Evolutionary conservation across 1,140 invertebrate species (phyloP).

Genomic region (Papilio polyxenes): DNA sequence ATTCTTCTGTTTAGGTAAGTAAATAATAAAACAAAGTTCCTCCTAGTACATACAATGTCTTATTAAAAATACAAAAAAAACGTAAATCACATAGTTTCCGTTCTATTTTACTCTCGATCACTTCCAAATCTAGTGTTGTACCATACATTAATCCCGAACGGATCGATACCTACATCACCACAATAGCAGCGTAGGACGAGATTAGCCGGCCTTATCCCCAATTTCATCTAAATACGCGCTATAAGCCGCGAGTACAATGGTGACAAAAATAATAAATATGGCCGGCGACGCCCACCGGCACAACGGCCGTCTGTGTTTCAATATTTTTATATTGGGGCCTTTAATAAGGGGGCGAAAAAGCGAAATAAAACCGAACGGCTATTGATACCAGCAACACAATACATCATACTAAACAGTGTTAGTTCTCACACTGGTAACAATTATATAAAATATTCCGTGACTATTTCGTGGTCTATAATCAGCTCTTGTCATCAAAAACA

Average conservation of each 20-base stretch:
- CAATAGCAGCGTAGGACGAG: conserved; percentile 61
- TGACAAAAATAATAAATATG: conserved; percentile 80
- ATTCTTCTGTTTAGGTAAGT: background rate
- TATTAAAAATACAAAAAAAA: background rate
- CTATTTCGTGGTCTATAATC: background rate
- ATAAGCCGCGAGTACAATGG: conserved; percentile 74
- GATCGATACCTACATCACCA: conserved; percentile 67
- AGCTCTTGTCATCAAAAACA: background rate
- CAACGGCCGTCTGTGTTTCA: conserved; percentile 58
- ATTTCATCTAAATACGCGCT: conserved; percentile 78
- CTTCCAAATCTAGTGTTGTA: conserved; percentile 21
- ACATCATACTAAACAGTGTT: conserved; percentile 27
- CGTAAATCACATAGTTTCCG: background rate
- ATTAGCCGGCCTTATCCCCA: conserved; percentile 77
- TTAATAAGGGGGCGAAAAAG: conserved; percentile 64
- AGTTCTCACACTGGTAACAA: conserved; percentile 12
- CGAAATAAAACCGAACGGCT: conserved; percentile 62
- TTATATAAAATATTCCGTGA: conserved; percentile 1
- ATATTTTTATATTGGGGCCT: conserved; percentile 73
- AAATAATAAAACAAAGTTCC: background rate
- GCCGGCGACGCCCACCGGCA: conserved; percentile 66
- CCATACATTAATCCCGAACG: conserved; percentile 48
- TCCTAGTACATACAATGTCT: background rate
- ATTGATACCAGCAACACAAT: conserved; percentile 57
- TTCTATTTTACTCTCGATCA: background rate